These are phyloP conservation scores for Enteromius viviparus DNA, from an alignment of 2,797 vertebrate species.

Conservation along the genomic window DNA sequence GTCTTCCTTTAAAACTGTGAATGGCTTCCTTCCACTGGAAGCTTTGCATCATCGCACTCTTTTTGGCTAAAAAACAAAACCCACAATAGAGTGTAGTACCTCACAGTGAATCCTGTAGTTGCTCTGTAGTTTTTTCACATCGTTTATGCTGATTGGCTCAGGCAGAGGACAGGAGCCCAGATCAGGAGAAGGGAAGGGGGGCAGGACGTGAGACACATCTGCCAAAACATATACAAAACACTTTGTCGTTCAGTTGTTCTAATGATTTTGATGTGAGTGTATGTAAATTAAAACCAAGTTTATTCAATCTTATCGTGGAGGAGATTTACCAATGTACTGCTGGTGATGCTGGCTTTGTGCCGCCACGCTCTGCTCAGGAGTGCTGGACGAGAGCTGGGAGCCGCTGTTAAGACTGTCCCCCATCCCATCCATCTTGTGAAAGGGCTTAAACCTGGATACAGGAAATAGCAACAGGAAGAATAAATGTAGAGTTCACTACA, in stretches of 20 bases:
- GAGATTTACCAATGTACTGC: constrained; percentile 91
- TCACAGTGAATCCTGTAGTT: constrained; percentile 95
- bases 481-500: background rate
- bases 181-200: constrained; percentile 89
- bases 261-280: background rate
- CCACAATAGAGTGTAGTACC: constrained; percentile 72
- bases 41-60: background rate
- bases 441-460: constrained; percentile 87
- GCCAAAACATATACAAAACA: constrained; percentile 45
- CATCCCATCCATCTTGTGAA: constrained; percentile 90
- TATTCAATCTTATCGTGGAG: background rate
- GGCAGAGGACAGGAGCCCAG: constrained; percentile 82
- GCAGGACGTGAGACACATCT: constrained; percentile 89
- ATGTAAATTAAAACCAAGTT: background rate
- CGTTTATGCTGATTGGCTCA: constrained; percentile 83
- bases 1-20: background rate
- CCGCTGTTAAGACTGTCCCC: constrained; percentile 83
- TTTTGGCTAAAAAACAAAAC: background rate
- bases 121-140: constrained; percentile 90
- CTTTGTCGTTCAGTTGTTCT: background rate
- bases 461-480: constrained; percentile 7
- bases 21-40: background rate
- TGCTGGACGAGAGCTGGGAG: constrained; percentile 80
- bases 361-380: constrained; percentile 89
- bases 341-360: constrained; percentile 96